Evolutionary conservation across 2,888 invertebrate genomes (phyloP).

Genomic region (Mesodorylaimus sp.): DNA sequence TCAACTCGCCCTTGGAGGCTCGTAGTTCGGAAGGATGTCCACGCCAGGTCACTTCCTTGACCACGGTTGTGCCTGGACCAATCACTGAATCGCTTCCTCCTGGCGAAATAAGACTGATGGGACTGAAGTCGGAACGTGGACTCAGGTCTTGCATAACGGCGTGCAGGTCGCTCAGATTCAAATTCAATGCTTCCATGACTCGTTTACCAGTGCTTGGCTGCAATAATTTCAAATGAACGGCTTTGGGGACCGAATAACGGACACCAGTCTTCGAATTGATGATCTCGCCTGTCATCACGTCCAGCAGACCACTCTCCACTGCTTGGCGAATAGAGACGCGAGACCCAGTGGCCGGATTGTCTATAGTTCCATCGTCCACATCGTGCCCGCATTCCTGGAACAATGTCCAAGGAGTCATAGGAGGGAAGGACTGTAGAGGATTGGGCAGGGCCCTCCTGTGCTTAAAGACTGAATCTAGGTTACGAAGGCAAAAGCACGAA

Average conservation of each 20-base stretch:
- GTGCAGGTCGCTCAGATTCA: slow-evolving; percentile 13
- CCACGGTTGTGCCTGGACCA: no score
- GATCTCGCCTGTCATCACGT: slow-evolving; percentile 62
- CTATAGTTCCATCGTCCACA: slow-evolving; percentile 21
- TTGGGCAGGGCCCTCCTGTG: no score
- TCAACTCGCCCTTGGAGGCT: slow-evolving; percentile 13
- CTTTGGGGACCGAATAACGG: slow-evolving; percentile 62
- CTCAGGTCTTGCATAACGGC: neutral
- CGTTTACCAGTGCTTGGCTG: slow-evolving; percentile 19
- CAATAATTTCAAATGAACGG: slow-evolving; percentile 52
- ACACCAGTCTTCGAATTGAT: slow-evolving; percentile 67
- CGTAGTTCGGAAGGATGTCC: slow-evolving; percentile 23
- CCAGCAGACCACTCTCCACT: slow-evolving; percentile 55
- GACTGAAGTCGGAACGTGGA: neutral
- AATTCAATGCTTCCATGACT: slow-evolving; percentile 21
- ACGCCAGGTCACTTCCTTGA: slow-evolving; percentile 20
- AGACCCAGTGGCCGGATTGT: slow-evolving; percentile 30
- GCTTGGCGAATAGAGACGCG: slow-evolving; percentile 61
- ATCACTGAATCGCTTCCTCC: no score
- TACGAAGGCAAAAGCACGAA: no score
- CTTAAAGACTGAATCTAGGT: no score
- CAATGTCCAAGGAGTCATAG: no score
- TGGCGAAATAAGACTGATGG: neutral
- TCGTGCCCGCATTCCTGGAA: slow-evolving; percentile 19
- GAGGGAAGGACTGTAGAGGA: no score